These are phyloP conservation scores for Lampris incognitus DNA, from an alignment of 2,113 vertebrate species.

Conservation along the genomic window DNA sequence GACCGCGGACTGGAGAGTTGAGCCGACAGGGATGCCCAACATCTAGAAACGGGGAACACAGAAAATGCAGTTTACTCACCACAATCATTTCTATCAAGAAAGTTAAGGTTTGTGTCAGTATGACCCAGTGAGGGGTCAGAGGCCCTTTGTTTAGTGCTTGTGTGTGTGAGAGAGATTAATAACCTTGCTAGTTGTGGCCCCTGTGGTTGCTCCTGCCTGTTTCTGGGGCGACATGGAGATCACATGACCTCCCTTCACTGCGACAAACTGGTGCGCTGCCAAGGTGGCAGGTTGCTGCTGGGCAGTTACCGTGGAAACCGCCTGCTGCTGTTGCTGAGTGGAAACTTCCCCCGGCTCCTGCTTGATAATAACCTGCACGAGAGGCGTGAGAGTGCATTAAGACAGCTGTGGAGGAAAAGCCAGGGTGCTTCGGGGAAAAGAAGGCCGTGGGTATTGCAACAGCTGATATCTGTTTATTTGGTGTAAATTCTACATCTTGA, in stretches of 20 bases:
- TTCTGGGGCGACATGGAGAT: conserved; percentile 96
- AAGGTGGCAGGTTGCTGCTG: conserved; percentile 82
- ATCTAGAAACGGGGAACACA: conserved; percentile 81
- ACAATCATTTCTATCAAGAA: not conserved
- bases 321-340: conserved; percentile 81
- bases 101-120: not conserved
- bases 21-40: conserved; percentile 91
- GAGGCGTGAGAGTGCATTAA: conserved; percentile 28
- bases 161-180: not conserved
- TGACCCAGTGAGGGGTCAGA: not conserved
- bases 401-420: conserved; percentile 1
- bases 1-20: conserved; percentile 89
- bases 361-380: conserved; percentile 94
- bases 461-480: not conserved
- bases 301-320: conserved; percentile 80
- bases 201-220: conserved; percentile 80
- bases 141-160: not conserved
- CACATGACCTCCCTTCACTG: conserved; percentile 96
- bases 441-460: conserved; percentile 4
- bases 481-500: not conserved
- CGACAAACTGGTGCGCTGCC: conserved; percentile 90
- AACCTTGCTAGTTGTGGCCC: conserved; percentile 87
- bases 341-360: conserved; percentile 95
- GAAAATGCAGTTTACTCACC: not conserved
- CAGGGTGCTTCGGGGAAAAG: conserved; percentile 1